Percentiles rank a stretch among this genome's conserved stretches.
Conservation (phyloP, 2,888 invertebrate genomes). For the Acanthoscelides obtectus region DNA sequence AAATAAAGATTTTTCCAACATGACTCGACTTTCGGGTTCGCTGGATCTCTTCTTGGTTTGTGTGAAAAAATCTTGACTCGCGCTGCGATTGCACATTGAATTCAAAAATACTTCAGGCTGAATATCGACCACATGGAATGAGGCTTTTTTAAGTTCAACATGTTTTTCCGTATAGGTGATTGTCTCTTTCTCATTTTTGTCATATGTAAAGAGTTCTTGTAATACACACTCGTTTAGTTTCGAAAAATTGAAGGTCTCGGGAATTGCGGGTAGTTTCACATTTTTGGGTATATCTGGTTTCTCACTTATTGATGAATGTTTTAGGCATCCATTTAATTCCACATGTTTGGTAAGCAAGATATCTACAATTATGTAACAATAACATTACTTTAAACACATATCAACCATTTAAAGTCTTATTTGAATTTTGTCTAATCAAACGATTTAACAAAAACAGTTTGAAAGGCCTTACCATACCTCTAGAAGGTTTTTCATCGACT, state of each 20-base stretch:
- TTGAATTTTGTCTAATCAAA: background rate
- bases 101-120: background rate
- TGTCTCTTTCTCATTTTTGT: background rate
- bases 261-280: background rate
- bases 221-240: background rate
- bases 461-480: background rate
- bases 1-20: constrained; percentile 9
- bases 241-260: background rate
- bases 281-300: background rate
- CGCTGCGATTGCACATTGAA: background rate
- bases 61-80: constrained; percentile 1
- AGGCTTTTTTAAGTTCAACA: background rate
- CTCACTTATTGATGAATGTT: background rate
- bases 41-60: constrained; percentile 1
- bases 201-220: background rate
- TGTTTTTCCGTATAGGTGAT: background rate
- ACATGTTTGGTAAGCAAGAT: background rate
- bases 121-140: background rate
- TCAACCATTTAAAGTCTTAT: too few species aligned
- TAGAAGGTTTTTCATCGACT: background rate
- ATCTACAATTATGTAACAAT: background rate
- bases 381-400: too few species aligned
- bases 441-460: background rate
- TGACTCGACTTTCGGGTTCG: background rate
- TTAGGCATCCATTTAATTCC: background rate